Base-by-base conservation (phyloP, 2,888 invertebrate genomes). In the Acleris emargana region DNA sequence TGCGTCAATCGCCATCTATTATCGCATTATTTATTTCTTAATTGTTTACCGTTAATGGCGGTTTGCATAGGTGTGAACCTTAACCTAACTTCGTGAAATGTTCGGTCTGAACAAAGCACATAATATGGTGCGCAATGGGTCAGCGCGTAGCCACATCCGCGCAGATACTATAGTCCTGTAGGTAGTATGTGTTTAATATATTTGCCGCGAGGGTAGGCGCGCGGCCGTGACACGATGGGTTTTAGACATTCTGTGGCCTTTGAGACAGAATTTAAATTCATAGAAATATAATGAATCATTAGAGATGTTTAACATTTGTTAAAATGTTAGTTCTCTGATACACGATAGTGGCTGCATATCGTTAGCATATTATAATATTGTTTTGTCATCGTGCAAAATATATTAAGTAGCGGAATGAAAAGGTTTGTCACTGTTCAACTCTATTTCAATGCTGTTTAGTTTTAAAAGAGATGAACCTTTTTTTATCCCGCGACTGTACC, bases 191-290 rank as follows among this genome's bases (percentile, higher is more conserved):
- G 62, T 71, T 50, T 49, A 42, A 47, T 62, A 50, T 53, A 28
- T n/a, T 67, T 68, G 67, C 64, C 57, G 70, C 59, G 68, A 63
- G 68, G 49, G 67, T 64, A 57, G 62, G 67, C 58, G 67, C 61
- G 66, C 43, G 58, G 45, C 59, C 55, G 57, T 16, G 38, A 68
- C 70, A 69, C 66, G 57, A 58, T 62, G 63, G 67, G 28, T 68
- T 69, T 59, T 47, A 67, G 55, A 58, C 51, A 57, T 64, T 71
- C 64, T 64, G 75, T 77, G 76, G 76, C 78, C 74, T 81, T 80
- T 68, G 61, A 72, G 60, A 73, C 71, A 71, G 73, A 76, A 75
- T 75, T 74, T 75, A 75, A 71, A 69, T 71, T 59, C 59, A 67
- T 72, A 73, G 66, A 69, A 67, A 67, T 70, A 67, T 68, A 58